Evolutionary conservation across 2,113 vertebrate genomes (phyloP), one percentile per base, ranked within the genome.

Genomic region (Merops nubicus): DNA sequence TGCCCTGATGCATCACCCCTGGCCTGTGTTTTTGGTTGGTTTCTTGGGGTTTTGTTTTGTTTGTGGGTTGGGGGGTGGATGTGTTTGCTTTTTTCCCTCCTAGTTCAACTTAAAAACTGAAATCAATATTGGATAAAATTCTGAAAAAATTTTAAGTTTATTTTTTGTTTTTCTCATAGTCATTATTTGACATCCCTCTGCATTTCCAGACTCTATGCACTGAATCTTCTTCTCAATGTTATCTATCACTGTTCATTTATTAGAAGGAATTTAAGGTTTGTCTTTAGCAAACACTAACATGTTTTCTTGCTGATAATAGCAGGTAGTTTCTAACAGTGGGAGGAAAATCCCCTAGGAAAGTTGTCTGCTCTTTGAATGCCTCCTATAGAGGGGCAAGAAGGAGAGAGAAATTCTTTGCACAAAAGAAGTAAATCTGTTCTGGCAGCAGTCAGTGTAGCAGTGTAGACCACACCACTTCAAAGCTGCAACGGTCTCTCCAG

Each of bases 401-500:
- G 62, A 65, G 74, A 76, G 69, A 50, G 57, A 88, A 85, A 65
- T 45, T 79, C 82, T 90, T 77, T 65, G 34, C 25, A 33, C 62
- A 84, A 79, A 92, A 76, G 79, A 81, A 94, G 88, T 40, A 96
- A 75, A 87, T 40, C 57, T 89, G 42, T 79, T 85, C 65, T 85
- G 65, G 62, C 79, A 92, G 80, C 70, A 73, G 64, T 74, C 62
- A 48, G 8, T 12, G 25, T 15, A 79, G 81, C 90, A n/a, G 31
- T 23, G 74, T 21, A 75, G 90, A 57, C 83, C 59, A 29, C 22
- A 57, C 51, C 15, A 18, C 69, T 88, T 91, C 69, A 91, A 93
- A 95, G 84, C 33, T 5, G 23, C 3, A 2, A 8, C 5, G 15
- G 23, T 51, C 22, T 48, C 51, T 76, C 67, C 89, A 82, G 59